Evolutionary conservation across 2,113 vertebrate genomes (phyloP).

Genomic region (Platysternon megacephalum): DNA sequence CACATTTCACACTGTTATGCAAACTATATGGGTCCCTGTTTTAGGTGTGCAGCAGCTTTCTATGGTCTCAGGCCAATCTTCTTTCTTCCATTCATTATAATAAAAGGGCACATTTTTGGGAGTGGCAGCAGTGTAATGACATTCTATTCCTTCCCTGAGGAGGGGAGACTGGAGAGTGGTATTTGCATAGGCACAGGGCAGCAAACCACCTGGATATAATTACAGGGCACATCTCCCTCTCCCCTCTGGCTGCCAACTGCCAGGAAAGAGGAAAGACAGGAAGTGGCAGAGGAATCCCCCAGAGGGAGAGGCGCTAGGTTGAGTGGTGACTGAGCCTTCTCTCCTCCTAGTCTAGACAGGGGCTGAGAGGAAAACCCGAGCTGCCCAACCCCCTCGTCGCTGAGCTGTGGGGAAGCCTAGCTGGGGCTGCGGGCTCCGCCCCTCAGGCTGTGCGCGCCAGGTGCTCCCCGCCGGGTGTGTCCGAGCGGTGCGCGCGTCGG

Average conservation of each 20-base stretch:
- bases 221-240: fast-evolving
- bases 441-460: not conserved
- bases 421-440: too few species aligned
- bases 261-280: not conserved
- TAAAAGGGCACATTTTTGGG: not conserved
- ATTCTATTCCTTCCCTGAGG: not conserved
- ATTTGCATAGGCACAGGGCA: not conserved
- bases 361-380: not conserved
- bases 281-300: not conserved
- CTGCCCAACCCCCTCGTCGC: too few species aligned
- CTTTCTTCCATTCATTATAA: not conserved
- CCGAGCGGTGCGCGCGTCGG: too few species aligned
- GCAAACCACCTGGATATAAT: fast-evolving
- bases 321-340: not conserved
- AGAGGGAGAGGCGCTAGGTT: not conserved
- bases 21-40: too few species aligned
- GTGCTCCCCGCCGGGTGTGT: too few species aligned
- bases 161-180: not conserved
- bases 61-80: not conserved
- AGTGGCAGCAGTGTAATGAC: not conserved
- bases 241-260: not conserved
- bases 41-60: not conserved
- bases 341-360: not conserved
- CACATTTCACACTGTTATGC: not conserved
- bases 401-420: too few species aligned